Percentiles rank a stretch among this genome's conserved stretches.
These are phyloP conservation scores for Chitala chitala DNA, from an alignment of 2,113 vertebrate genomes.

Conservation along the genomic window DNA sequence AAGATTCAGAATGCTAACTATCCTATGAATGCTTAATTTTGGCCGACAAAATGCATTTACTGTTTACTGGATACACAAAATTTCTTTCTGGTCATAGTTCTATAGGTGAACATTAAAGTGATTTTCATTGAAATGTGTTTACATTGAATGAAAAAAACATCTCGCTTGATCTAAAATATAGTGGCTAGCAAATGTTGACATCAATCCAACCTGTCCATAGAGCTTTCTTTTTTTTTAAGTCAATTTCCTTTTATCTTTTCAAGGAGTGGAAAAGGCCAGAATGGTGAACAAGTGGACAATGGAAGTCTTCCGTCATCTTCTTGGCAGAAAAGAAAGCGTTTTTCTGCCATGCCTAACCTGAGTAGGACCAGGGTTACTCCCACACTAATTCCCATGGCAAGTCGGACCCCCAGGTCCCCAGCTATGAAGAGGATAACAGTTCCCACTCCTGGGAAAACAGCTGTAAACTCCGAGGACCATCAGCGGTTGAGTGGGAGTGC, in stretches of 20 bases:
- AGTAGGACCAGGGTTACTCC: constrained; percentile 62
- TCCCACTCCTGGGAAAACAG: constrained; percentile 18
- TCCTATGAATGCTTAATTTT: no score
- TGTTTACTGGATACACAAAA: no score
- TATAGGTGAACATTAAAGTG: no score
- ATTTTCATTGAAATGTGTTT: no score
- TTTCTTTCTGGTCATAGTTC: no score
- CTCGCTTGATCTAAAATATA: no score
- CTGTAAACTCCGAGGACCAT: constrained; percentile 31
- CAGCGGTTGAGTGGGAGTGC: constrained; percentile 28
- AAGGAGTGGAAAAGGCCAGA: constrained; percentile 57
- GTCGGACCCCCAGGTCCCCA: constrained; percentile 48
- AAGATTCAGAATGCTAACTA: no score
- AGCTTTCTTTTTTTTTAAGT: background rate
- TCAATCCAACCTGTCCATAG: no score
- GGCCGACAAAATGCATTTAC: no score
- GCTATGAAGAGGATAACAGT: constrained; percentile 37
- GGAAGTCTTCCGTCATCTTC: constrained; percentile 48
- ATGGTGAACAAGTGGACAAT: constrained; percentile 40
- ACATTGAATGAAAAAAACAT: no score
- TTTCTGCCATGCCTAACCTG: constrained; percentile 71
- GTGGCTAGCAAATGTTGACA: no score
- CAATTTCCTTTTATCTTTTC: constrained; percentile 36
- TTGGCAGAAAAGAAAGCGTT: constrained; percentile 77
- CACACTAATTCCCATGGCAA: constrained; percentile 42